Percentiles rank a stretch among this genome's conserved stretches.
phyloP scores from a whole-genome alignment of 2,113 vertebrate species.

The Serilophus lunatus region DNA sequence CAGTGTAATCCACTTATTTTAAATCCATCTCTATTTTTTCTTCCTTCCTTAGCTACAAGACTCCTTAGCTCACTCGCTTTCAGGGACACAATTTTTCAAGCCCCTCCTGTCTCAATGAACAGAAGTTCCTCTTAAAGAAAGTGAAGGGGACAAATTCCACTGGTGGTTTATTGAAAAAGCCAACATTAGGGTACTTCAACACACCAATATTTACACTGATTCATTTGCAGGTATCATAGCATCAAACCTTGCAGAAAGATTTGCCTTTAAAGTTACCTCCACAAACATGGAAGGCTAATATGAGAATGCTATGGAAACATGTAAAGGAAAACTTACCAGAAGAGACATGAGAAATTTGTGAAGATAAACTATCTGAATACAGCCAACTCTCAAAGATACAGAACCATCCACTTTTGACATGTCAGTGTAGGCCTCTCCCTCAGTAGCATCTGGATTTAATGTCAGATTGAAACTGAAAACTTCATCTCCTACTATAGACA shows the following conservation, averaged over 20 bases:
- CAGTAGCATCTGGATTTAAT: constrained; percentile 85
- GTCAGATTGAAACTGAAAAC: constrained; percentile 91
- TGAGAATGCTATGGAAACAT: background rate
- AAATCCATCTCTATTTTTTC: background rate
- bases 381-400: constrained; percentile 86
- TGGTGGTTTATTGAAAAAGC: background rate
- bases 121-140: background rate
- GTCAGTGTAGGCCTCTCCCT: constrained; percentile 84
- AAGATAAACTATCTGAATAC: constrained; percentile 92
- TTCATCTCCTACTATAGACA: constrained; percentile 94
- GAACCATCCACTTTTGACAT: constrained; percentile 89
- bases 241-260: background rate
- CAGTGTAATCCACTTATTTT: background rate
- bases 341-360: constrained; percentile 92
- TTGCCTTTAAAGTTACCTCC: background rate
- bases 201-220: background rate
- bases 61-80: background rate
- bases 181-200: background rate
- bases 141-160: background rate
- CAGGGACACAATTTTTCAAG: background rate
- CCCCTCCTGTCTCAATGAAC: background rate
- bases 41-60: background rate
- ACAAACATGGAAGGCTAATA: background rate
- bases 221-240: background rate
- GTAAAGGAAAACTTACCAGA: constrained; percentile 76